A percentile compares a stretch with the other conserved stretches of the same genome.
phyloP scores from a whole-genome alignment of 2,888 invertebrate genomes.

The Lumbricus terrestris region DNA sequence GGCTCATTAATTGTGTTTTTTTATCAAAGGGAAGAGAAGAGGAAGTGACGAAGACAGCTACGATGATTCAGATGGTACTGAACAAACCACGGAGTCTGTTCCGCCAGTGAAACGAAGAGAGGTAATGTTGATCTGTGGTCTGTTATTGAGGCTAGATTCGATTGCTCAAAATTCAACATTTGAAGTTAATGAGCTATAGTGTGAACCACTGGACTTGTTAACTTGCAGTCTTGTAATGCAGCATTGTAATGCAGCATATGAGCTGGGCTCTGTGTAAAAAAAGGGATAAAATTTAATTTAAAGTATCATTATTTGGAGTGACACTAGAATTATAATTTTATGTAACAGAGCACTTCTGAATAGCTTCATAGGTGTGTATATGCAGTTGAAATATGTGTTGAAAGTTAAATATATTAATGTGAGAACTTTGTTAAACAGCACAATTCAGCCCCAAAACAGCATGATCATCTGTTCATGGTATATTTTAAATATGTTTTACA shows the following conservation, averaged over 20 bases:
- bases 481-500: neutral
- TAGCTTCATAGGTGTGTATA: neutral
- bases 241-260: too few relatives aligned
- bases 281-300: too few relatives aligned
- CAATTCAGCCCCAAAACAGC: too few relatives aligned
- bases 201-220: too few relatives aligned
- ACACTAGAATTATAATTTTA: too few relatives aligned
- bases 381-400: neutral
- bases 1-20: neutral
- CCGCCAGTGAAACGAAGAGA: neutral
- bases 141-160: too few relatives aligned
- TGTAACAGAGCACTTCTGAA: neutral
- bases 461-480: neutral
- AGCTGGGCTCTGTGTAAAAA: too few relatives aligned
- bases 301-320: too few relatives aligned
- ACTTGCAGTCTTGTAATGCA: too few relatives aligned
- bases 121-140: neutral
- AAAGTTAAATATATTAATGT: neutral
- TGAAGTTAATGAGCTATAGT: neutral
- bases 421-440: neutral
- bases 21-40: neutral
- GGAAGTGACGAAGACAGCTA: constrained; percentile 10
- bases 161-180: neutral
- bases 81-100: neutral
- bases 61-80: constrained; percentile 6